Evolutionary conservation across 2,888 invertebrate species (phyloP), one percentile per base, ranked within the genome.

Genomic region (Andricus quercusramuli): DNA sequence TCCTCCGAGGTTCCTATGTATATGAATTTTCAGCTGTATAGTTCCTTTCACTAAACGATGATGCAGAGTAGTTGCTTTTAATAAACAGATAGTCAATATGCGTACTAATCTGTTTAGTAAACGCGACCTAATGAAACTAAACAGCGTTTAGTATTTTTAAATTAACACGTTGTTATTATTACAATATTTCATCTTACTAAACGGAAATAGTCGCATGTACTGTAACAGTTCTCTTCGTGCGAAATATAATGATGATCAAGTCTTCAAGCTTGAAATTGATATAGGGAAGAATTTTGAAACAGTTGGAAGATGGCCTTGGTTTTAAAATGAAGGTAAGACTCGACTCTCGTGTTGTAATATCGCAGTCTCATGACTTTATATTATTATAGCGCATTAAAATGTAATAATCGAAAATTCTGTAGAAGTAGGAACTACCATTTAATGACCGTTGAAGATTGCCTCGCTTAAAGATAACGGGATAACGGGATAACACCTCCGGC

Each of bases 401-500:
- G 25, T 25, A 62, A 62, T 62, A 62, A 17, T 62, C 25, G 62
- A 62, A 62, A 62, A 62, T 62, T 25, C 62, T 25, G 25, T 25
- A 25, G 15, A 62, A 15, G 15, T 47, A 47, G 1, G 47, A 47
- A 62, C 62, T 62, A 62, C 62, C 62, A 62, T 62, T 62, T 62
- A 62, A 62, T 62, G 62, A 25, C 25, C 25, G 13, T 29, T 25
- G 22, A 25, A 62, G 6, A 62, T 25, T 62, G 15, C 25, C 25
- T 62, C 62, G 62, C 62, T 62, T 62, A 1, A 62, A 25, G 62
- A 62, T 62, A 62, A 62, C 62, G 25, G 62, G 62, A 62, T 62
- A 62, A 62, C 62, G 25, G 62, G 25, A 62, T 13, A 62, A 25
- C 62, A 25, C 25, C 62, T 62, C 62, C 62, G 25, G 22, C 22